Evolutionary conservation across 2,888 invertebrate genomes (phyloP).

Genomic region (Arctia plantaginis): DNA sequence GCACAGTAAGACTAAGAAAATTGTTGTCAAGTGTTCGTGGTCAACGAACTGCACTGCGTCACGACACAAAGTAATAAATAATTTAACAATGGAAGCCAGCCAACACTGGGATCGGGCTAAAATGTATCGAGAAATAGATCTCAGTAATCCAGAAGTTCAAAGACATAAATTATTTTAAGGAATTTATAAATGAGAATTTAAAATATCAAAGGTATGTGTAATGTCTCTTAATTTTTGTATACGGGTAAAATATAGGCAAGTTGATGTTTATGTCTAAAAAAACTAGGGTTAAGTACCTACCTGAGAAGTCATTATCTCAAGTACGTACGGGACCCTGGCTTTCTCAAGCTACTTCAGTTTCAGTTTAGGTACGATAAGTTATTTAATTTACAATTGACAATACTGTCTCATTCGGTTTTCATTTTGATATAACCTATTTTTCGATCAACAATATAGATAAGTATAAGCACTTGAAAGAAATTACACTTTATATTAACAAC

Average conservation of each 20-base stretch:
- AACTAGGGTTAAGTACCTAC: no score
- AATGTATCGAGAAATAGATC: conserved; percentile 9
- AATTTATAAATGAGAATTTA: background rate
- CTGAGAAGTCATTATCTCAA: no score
- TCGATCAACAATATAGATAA: no score
- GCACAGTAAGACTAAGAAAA: background rate
- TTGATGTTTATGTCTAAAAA: no score
- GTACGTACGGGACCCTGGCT: no score
- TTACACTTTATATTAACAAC: background rate
- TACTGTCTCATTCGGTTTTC: no score
- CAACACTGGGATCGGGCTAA: conserved; percentile 5
- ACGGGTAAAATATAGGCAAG: no score
- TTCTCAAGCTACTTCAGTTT: no score
- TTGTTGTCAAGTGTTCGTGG: conserved; percentile 5
- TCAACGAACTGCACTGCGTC: conserved; percentile 12
- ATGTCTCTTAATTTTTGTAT: background rate
- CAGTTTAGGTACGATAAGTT: no score
- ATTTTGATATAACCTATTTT: no score
- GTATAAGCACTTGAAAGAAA: background rate
- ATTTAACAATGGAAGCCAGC: conserved; percentile 18
- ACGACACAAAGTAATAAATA: conserved; percentile 3
- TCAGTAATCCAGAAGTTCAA: background rate
- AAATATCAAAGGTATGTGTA: background rate
- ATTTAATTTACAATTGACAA: no score
- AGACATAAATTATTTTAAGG: background rate